phyloP scores from a whole-genome alignment of 2,888 invertebrate species.

The Protonemura montana region DNA sequence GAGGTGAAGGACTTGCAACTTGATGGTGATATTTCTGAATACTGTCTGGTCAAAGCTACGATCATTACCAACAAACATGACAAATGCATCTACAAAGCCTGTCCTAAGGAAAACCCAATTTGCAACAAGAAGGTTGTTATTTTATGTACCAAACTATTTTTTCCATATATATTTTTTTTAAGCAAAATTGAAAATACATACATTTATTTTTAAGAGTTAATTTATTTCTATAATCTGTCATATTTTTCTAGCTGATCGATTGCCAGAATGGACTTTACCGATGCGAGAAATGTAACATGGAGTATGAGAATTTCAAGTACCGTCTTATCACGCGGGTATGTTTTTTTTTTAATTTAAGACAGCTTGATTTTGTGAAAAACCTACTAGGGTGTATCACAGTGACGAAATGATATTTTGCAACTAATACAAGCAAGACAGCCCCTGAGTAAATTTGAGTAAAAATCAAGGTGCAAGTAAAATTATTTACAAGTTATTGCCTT shows the following conservation, averaged over 20 bases:
- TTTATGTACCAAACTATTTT: not conserved
- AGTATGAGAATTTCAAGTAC: constrained; percentile 86
- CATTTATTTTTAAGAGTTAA: too few species aligned
- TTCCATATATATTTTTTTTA: not conserved
- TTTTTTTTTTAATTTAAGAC: constrained; percentile 51
- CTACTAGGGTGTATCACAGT: too few species aligned
- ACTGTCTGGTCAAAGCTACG: constrained; percentile 80
- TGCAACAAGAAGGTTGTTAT: constrained; percentile 88
- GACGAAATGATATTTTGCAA: too few species aligned
- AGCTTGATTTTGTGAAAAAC: not conserved
- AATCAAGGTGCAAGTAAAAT: too few species aligned
- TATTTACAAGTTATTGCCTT: too few species aligned
- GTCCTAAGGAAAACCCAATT: constrained; percentile 72
- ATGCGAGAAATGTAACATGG: constrained; percentile 94
- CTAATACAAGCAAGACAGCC: too few species aligned
- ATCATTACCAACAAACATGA: constrained; percentile 81
- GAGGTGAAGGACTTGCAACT: constrained; percentile 77
- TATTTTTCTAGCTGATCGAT: constrained; percentile 71
- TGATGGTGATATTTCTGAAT: constrained; percentile 83
- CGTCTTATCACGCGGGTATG: constrained; percentile 81
- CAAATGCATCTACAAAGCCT: constrained; percentile 90
- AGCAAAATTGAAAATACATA: not conserved
- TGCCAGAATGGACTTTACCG: constrained; percentile 85
- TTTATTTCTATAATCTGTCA: constrained; percentile 17
- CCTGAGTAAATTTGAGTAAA: too few species aligned